Evolutionary conservation across 2,797 vertebrate species (phyloP), one percentile per base, ranked within the genome.

Genomic region (Mustela erminea): DNA sequence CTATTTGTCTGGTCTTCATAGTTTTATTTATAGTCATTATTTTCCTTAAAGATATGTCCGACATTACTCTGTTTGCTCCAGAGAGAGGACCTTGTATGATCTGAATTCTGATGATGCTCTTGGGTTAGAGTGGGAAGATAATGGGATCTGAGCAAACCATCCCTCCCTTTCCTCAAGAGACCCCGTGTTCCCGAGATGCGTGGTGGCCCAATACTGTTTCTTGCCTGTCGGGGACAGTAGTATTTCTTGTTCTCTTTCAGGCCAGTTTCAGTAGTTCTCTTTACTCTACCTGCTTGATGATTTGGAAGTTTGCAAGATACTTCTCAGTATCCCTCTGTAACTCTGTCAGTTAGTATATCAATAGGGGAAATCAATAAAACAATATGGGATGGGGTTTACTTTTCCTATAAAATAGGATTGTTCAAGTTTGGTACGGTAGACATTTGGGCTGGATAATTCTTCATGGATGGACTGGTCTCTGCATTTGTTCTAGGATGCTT

Each of bases 401-500:
- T 80, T 54, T 84, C 14, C 25, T 4, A 1, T 84, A 58, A 82
- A 52, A 18, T 32, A 20, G 49, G 12, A 15, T 56, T 29, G 58
- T 1, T 35, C 15, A 21, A 2, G 25, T n/a, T 38, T 20, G 21
- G 17, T 11, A 15, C 2, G 6, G 21, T 7, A 21, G 25, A 25
- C 35, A 0, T 41, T 56, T 21, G 0, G 3, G 25, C 60, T 81
- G 58, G 15, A 15, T 10, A 32, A 17, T 38, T 84, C 29, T 38
- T 18, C 23, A 1, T 6, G 7, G 13, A 4, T 8, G 21, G 78
- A 29, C 27, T 56, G 3, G 35, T 41, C 21, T 13, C 4, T 3
- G 8, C 5, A 6, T 14, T 49, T 4, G 0, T 3, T 72, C 21
- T 38, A 1, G 9, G 21, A 1, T 25, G 15, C 13, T 46, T 9